A percentile compares a stretch with the other conserved stretches of the same genome.
Evolutionary conservation across 1,140 invertebrate species (phyloP).

Genomic region (Armadillidium nasatum): DNA sequence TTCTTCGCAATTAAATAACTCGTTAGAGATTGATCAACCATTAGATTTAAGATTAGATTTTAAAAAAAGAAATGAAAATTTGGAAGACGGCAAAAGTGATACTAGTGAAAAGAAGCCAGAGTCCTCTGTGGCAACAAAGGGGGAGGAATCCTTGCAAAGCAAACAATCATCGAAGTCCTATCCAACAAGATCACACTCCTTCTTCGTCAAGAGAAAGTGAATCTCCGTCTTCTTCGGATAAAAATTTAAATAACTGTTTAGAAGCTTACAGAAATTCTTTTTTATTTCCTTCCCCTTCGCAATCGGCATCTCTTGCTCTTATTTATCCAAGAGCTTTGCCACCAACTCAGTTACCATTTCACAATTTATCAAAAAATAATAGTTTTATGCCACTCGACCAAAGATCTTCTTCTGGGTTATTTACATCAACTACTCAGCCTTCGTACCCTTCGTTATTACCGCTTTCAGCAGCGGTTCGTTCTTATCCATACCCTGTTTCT

Average conservation of each 20-base stretch:
- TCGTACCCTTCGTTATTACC: slow-evolving; percentile 1
- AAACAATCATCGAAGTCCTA: neutral
- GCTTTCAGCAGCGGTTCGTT: neutral
- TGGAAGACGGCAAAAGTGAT: neutral
- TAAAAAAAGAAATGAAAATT: neutral
- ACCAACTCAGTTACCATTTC: slow-evolving; percentile 2
- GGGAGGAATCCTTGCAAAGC: neutral
- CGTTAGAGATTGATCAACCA: neutral
- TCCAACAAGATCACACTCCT: neutral
- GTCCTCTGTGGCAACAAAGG: neutral
- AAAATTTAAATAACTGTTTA: neutral
- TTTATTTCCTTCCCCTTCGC: neutral
- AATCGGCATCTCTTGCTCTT: neutral
- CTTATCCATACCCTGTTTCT: neutral
- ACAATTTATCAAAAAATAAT: neutral
- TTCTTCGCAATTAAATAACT: neutral
- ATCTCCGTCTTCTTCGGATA: neutral
- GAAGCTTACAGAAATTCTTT: neutral
- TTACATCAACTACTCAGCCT: neutral
- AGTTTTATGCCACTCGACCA: neutral
- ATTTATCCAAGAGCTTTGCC: neutral
- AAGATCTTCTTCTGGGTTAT: neutral
- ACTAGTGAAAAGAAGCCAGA: neutral
- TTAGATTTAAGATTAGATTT: neutral
- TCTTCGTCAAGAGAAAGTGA: neutral